A percentile compares a stretch with the other conserved stretches of the same genome.
These are phyloP conservation scores for Mythimna albipuncta DNA, from an alignment of 2,888 invertebrate genomes.

Conservation along the genomic window DNA sequence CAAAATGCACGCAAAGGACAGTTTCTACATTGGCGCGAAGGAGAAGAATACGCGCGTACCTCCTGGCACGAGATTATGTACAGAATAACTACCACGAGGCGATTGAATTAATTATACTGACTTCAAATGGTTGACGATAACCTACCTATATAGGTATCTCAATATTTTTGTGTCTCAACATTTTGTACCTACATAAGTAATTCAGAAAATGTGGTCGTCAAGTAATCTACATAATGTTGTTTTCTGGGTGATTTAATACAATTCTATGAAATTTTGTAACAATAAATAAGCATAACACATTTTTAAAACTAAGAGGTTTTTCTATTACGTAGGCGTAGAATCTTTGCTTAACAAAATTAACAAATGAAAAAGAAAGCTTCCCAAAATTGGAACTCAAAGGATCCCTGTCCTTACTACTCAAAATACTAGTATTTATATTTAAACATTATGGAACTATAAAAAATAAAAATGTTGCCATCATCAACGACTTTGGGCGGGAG, in stretches of 20 bases:
- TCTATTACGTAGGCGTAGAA: background rate
- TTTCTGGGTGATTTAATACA: background rate
- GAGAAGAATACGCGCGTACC: constrained; percentile 68
- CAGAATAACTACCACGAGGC: constrained; percentile 73
- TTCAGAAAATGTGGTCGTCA: background rate
- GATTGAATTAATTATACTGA: constrained; percentile 34
- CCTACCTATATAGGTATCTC: background rate
- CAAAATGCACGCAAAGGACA: constrained; percentile 73
- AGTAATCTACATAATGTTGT: background rate
- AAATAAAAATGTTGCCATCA: no score
- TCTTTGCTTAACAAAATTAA: background rate
- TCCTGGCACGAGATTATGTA: constrained; percentile 83
- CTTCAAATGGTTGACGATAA: background rate
- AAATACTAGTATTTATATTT: constrained; percentile 25
- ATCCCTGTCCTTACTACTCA: background rate
- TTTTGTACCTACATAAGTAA: background rate
- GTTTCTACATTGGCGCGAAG: constrained; percentile 78
- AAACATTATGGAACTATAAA: background rate
- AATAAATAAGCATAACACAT: constrained; percentile 45
- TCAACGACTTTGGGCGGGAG: no score
- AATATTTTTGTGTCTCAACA: background rate
- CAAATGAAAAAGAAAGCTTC: background rate
- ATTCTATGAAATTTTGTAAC: background rate
- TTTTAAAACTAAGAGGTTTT: background rate
- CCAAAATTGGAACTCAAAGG: background rate